phyloP scores from a whole-genome alignment of 2,797 vertebrate genomes.

The Micromesistius poutassou region DNA sequence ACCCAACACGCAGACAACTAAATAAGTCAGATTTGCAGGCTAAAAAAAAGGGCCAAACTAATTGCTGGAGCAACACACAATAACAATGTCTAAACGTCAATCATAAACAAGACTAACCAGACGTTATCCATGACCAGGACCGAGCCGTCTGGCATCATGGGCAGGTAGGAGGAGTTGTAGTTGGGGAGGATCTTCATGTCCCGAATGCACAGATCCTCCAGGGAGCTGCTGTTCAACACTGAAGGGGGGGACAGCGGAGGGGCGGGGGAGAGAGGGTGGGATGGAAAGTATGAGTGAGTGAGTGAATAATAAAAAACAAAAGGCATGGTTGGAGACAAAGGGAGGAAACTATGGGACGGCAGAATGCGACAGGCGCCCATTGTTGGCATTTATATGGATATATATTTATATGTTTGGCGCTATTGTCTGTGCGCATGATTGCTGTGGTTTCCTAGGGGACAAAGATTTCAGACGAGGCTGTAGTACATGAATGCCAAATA shows the following conservation, averaged over 20 bases:
- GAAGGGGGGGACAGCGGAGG: background rate
- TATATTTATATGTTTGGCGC: background rate
- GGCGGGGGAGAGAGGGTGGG: background rate
- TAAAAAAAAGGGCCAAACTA: no score
- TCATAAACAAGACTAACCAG: conserved; percentile 69
- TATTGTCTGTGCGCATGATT: background rate
- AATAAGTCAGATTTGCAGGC: no score
- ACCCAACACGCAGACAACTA: no score
- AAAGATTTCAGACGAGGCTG: no score
- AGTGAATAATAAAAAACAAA: background rate
- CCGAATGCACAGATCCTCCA: conserved; percentile 81
- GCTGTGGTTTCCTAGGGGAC: background rate
- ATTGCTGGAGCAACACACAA: no score
- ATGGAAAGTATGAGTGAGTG: background rate
- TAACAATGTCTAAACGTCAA: no score
- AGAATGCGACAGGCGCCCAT: background rate
- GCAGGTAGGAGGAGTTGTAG: conserved; percentile 86
- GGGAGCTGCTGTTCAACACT: conserved; percentile 85
- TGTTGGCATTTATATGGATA: background rate
- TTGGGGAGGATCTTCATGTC: conserved; percentile 85
- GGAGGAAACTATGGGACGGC: background rate
- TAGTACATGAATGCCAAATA: no score
- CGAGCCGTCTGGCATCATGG: conserved; percentile 89
- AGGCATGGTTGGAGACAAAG: background rate
- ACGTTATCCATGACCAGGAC: conserved; percentile 86